Base-by-base conservation (phyloP, 2,113 vertebrate species). In the Hippocampus abdominalis region DNA sequence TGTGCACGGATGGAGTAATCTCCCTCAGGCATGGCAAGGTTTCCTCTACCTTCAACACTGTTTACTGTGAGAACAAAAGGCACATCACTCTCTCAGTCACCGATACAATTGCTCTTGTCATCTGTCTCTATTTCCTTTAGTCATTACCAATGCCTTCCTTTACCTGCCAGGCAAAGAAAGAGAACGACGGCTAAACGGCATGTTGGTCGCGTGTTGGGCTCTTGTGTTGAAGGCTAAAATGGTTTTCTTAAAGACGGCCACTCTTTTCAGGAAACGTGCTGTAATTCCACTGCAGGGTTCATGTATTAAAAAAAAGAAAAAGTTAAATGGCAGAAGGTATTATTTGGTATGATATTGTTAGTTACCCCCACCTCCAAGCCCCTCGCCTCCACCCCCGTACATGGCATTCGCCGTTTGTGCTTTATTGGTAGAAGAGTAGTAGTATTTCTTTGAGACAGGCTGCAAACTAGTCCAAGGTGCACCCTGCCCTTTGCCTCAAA, bases 41-140 rank as follows among this genome's bases (percentile, higher is more conserved):
- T 80, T 72, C 72, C 74, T 63, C 32, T 65, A 70, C 77, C 84
- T 76, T 66, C 77, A 69, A 75, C 78, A 72, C 1, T 80, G 72
- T 84, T 87, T 83, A 83, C 80, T 70, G 32, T 81, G 66, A 51
- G 74, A 81, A 88, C 78, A 89, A 82, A 79, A 39, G 72, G 36
- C 42, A 39, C 63, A 73, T 84, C 76, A 60, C 75, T 82, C 78
- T 76, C n/a, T 13, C 69, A 53, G 77, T 49, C 68, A 70, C 40
- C 54, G 9, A 40, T 70, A 80, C 66, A 65, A 68, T 84, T 75
- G 70, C 48, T 57, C 29, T 66, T 21, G 72, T 71, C 75, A 56
- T 54, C 64, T 77, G 66, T 77, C 54, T 36, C 56, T 64, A 20
- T 65, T 73, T 63, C 44, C 18, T 48, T 80, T 16, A 1, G 48